Percentiles rank a stretch among this genome's conserved stretches.
Conservation (phyloP, 2,113 vertebrate genomes). For the Catharus fuscescens region DNA sequence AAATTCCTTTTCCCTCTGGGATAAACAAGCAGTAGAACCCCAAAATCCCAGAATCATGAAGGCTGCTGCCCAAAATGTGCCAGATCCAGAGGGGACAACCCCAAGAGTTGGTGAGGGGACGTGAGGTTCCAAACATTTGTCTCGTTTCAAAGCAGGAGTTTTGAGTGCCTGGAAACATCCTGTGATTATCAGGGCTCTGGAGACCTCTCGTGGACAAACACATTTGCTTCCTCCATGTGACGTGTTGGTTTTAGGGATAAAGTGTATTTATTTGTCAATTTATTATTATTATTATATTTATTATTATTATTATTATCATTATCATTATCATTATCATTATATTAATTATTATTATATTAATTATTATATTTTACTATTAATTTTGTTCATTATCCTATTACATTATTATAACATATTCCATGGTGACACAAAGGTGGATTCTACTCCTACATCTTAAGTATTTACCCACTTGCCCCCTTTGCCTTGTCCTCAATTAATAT, state of each 20-base stretch:
- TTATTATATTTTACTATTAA: no score
- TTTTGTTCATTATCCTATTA: no score
- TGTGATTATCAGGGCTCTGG: conserved; percentile 42
- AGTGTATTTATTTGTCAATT: neutral
- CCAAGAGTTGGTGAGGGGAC: accelerated
- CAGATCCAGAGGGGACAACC: accelerated
- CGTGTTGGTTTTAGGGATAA: neutral
- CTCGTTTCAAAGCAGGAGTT: neutral
- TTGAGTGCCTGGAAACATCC: neutral
- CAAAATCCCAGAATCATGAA: accelerated
- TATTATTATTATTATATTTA: no score
- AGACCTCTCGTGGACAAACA: conserved; percentile 70
- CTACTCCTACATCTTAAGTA: neutral
- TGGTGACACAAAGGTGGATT: neutral
- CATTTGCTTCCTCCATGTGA: neutral
- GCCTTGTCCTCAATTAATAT: neutral
- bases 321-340: no score
- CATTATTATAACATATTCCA: neutral
- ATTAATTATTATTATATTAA: no score
- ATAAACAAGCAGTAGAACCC: neutral
- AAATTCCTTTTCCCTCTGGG: neutral
- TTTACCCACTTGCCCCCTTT: neutral
- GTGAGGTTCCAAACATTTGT: neutral
- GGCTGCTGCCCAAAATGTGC: no score
- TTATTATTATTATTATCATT: no score